phyloP scores from a whole-genome alignment of 2,113 vertebrate genomes.

The Rhineura floridana region DNA sequence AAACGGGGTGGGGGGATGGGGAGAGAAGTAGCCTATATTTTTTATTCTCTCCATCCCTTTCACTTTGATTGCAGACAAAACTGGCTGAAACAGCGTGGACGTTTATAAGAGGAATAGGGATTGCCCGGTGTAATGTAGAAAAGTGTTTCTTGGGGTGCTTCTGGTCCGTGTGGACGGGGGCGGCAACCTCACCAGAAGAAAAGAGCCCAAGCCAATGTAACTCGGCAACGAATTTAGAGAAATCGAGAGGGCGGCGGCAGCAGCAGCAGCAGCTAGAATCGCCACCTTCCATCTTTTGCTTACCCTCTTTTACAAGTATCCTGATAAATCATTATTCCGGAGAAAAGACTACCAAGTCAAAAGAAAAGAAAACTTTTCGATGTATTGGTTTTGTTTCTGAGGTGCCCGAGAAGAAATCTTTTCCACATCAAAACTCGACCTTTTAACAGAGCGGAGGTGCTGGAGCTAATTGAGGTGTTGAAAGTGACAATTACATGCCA shows the following conservation, averaged over 20 bases:
- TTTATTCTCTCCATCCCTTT: neutral
- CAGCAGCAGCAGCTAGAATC: neutral
- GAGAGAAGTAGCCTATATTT: conserved; percentile 59
- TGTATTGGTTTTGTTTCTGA: neutral
- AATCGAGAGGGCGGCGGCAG: neutral
- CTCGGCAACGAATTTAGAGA: neutral
- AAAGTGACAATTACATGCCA: conserved; percentile 67
- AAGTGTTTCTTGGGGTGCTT: neutral
- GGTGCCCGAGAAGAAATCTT: neutral
- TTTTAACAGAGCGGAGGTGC: neutral
- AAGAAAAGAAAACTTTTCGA: neutral
- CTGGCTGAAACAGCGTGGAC: neutral
- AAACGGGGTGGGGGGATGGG: conserved; percentile 48
- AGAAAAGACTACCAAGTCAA: conserved; percentile 27
- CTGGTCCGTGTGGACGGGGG: neutral
- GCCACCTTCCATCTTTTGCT: neutral
- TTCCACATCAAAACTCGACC: neutral
- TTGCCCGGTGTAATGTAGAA: neutral
- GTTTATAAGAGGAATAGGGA: neutral
- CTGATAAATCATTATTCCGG: neutral
- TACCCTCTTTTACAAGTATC: neutral
- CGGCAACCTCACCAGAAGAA: neutral
- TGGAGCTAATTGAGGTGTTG: conserved; percentile 39
- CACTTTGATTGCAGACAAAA: neutral
- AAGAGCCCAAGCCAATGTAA: neutral